Percentiles rank a stretch among this genome's conserved stretches.
Evolutionary conservation across 1,140 invertebrate genomes (phyloP).

Genomic region (Goniozus legneri): DNA sequence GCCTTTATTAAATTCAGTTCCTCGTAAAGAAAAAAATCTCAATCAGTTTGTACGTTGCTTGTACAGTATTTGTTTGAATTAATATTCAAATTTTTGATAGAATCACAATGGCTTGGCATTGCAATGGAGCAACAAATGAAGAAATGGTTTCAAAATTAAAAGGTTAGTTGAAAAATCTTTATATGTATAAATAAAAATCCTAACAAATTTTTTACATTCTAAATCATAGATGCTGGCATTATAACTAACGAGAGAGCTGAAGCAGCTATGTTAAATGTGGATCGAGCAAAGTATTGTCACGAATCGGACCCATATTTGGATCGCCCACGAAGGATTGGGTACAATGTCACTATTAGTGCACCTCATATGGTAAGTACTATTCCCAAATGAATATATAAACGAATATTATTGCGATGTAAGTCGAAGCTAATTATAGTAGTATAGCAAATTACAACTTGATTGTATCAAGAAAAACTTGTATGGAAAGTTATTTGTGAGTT

Average conservation of each 20-base stretch:
- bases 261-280: constrained; percentile 80
- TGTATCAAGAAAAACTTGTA: too few species aligned
- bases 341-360: constrained; percentile 93
- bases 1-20: neutral
- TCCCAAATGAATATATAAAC: too few species aligned
- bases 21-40: neutral
- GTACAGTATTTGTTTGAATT: constrained; percentile 3
- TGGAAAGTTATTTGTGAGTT: neutral
- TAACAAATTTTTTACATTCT: neutral
- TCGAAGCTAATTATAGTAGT: too few species aligned
- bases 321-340: constrained; percentile 84
- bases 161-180: constrained; percentile 35
- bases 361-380: constrained; percentile 86
- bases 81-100: too few species aligned
- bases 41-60: neutral
- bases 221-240: constrained; percentile 76
- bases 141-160: constrained; percentile 46
- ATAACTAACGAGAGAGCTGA: constrained; percentile 75
- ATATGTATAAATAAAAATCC: constrained; percentile 32
- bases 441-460: too few species aligned
- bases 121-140: constrained; percentile 46
- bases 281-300: constrained; percentile 78
- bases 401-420: too few species aligned
- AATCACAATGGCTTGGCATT: constrained; percentile 47
- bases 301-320: constrained; percentile 80